Percentiles rank a stretch among this genome's conserved stretches.
These are phyloP conservation scores for Sebastes goodei DNA, from an alignment of 2,797 vertebrate genomes.

Conservation along the genomic window DNA sequence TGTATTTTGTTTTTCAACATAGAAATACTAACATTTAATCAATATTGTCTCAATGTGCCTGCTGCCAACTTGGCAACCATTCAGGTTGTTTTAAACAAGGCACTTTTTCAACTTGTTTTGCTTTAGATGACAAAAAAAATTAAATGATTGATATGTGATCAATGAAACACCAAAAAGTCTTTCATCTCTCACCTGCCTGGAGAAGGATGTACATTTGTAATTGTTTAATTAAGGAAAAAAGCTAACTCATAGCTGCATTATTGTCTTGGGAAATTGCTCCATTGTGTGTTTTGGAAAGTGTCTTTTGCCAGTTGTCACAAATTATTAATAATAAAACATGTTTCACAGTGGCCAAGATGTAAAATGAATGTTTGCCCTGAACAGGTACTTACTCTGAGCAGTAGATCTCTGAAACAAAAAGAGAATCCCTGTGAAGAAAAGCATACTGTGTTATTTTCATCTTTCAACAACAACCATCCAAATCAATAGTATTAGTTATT, in stretches of 20 bases:
- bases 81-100: no score
- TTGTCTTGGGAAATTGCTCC: no score
- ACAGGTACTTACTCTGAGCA: background rate
- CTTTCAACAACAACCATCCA: background rate
- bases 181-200: no score
- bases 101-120: no score
- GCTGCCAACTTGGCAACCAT: background rate
- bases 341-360: background rate
- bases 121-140: no score
- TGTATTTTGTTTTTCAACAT: no score
- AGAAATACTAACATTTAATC: background rate
- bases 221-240: no score
- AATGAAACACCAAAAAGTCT: no score
- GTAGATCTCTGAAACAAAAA: background rate
- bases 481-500: background rate
- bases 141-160: no score
- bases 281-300: background rate
- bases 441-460: background rate
- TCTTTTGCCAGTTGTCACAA: background rate
- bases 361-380: background rate
- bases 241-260: no score
- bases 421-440: constrained; percentile 16
- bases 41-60: background rate
- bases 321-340: background rate
- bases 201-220: no score